Evolutionary conservation across 2,113 vertebrate genomes (phyloP).

Genomic region (Apistogramma diplotaenia): DNA sequence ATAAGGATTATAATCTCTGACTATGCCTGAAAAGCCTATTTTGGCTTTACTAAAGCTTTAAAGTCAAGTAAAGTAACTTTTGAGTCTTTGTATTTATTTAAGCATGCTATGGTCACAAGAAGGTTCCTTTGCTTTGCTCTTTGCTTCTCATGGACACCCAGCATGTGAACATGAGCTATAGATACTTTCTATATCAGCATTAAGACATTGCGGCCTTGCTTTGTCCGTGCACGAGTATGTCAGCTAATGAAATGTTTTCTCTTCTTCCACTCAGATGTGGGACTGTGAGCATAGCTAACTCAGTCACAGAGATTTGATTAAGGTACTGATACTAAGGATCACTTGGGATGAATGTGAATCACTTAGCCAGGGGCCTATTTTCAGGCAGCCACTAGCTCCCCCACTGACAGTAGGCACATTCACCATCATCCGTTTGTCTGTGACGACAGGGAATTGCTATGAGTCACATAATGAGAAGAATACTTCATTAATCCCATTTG

Average conservation of each 20-base stretch:
- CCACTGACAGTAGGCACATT: constrained; percentile 63
- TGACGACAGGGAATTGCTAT: constrained; percentile 56
- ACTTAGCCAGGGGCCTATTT: constrained; percentile 60
- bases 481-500: constrained; percentile 69
- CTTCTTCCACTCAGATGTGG: constrained; percentile 35
- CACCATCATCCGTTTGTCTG: constrained; percentile 50
- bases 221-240: background rate
- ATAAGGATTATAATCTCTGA: background rate
- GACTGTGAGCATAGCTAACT: constrained; percentile 48
- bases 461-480: constrained; percentile 72
- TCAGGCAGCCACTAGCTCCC: constrained; percentile 49
- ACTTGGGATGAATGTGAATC: constrained; percentile 61
- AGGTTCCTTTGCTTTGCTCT: background rate
- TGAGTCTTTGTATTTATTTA: background rate
- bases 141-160: background rate
- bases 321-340: constrained; percentile 50
- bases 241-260: constrained; percentile 50
- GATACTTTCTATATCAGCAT: background rate
- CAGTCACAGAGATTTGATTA: constrained; percentile 64
- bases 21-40: background rate
- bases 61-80: background rate
- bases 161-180: constrained; percentile 5
- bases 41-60: background rate
- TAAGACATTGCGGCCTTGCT: background rate
- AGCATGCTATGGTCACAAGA: background rate